Evolutionary conservation across 2,113 vertebrate genomes (phyloP).

Genomic region (Lepus americanus): DNA sequence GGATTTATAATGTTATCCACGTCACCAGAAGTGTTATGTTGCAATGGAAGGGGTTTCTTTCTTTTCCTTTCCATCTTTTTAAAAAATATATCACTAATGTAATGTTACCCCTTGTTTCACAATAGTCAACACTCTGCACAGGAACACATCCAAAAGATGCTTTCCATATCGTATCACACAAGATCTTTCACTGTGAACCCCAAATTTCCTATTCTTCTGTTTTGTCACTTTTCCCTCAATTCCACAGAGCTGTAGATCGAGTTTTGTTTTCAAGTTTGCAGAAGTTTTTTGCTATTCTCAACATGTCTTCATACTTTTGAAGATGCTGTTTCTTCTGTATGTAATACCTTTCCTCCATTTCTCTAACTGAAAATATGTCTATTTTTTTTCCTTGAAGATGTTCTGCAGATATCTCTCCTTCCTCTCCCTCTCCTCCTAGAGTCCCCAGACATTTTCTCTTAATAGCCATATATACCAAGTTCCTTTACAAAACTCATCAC

Average conservation of each 20-base stretch:
- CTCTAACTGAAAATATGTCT: background rate
- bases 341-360: background rate
- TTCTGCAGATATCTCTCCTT: background rate
- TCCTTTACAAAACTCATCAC: background rate
- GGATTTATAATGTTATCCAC: conserved; percentile 29
- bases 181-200: background rate
- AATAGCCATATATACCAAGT: background rate
- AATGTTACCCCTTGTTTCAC: background rate
- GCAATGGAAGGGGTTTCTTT: background rate
- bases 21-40: background rate
- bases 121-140: background rate
- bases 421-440: background rate
- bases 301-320: background rate
- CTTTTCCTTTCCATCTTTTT: background rate
- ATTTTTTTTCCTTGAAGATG: background rate
- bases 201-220: background rate
- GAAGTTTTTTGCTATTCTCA: background rate
- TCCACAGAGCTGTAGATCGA: background rate
- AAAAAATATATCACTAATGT: background rate
- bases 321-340: background rate
- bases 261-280: background rate
- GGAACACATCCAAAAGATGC: background rate
- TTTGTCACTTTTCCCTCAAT: background rate
- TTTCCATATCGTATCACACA: background rate
- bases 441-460: background rate